These are phyloP conservation scores for Lethocerus indicus DNA, from an alignment of 1,140 invertebrate genomes.

Conservation along the genomic window DNA sequence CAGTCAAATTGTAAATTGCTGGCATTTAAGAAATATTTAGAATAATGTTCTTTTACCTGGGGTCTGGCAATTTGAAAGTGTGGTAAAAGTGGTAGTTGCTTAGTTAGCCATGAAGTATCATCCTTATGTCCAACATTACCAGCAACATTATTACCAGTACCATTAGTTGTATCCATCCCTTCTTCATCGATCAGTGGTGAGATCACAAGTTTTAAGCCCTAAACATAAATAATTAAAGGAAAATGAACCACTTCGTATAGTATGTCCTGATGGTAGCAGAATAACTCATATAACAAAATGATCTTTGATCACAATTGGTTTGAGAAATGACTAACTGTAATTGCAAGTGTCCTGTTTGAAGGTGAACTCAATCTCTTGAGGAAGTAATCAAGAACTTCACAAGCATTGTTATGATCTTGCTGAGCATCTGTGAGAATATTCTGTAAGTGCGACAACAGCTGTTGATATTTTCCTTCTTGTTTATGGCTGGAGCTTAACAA, in stretches of 20 bases:
- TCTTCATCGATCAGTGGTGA: constrained; percentile 23
- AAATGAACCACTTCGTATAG: no score
- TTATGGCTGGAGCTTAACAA: constrained; percentile 53
- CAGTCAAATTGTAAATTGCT: no score
- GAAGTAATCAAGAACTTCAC: constrained; percentile 85
- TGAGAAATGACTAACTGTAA: constrained; percentile 29
- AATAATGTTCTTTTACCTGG: constrained; percentile 26
- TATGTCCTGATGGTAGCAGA: background rate
- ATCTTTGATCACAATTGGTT: background rate
- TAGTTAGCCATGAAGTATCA: constrained; percentile 50
- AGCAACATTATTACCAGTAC: background rate
- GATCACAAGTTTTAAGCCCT: constrained; percentile 48
- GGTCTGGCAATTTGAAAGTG: constrained; percentile 50
- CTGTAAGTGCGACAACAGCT: constrained; percentile 60
- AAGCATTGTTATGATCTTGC: constrained; percentile 37
- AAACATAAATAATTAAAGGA: constrained; percentile 16
- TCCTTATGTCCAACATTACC: no score
- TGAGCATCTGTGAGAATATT: constrained; percentile 40
- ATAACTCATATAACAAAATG: background rate
- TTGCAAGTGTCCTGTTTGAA: constrained; percentile 59
- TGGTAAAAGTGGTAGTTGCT: constrained; percentile 51
- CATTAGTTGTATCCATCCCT: constrained; percentile 17
- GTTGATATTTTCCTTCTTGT: constrained; percentile 50
- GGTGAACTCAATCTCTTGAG: constrained; percentile 67
- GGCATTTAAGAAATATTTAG: background rate